Conservation (phyloP, 2,113 vertebrate genomes). For the Galbula dea region DNA sequence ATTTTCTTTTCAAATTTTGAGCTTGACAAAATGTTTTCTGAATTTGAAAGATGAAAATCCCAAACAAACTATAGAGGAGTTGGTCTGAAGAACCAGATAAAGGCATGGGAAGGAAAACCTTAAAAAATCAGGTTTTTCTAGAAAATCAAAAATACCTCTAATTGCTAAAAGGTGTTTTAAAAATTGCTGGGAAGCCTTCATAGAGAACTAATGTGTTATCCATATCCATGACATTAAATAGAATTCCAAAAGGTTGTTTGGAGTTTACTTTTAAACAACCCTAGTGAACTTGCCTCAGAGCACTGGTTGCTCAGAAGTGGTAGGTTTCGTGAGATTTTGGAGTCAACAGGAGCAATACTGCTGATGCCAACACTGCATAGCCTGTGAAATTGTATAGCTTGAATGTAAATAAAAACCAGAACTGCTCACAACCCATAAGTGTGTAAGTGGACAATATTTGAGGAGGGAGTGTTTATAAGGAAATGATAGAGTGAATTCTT, state of each 20-base stretch:
- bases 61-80: background rate
- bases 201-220: background rate
- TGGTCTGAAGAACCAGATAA: background rate
- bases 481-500: background rate
- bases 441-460: fast-evolving
- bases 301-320: background rate
- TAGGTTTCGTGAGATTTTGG: background rate
- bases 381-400: background rate
- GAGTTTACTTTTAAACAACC: background rate
- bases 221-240: background rate
- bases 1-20: background rate
- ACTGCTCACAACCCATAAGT: fast-evolving
- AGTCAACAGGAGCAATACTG: background rate
- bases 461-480: background rate
- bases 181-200: background rate
- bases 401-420: background rate
- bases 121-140: background rate
- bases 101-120: background rate
- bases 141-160: background rate
- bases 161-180: background rate
- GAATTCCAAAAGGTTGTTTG: background rate
- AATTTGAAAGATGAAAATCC: background rate
- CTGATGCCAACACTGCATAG: background rate
- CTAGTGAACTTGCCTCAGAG: background rate
- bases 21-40: background rate